These are phyloP conservation scores for Ametastegia equiseti DNA, from an alignment of 2,888 invertebrate species.

Conservation along the genomic window DNA sequence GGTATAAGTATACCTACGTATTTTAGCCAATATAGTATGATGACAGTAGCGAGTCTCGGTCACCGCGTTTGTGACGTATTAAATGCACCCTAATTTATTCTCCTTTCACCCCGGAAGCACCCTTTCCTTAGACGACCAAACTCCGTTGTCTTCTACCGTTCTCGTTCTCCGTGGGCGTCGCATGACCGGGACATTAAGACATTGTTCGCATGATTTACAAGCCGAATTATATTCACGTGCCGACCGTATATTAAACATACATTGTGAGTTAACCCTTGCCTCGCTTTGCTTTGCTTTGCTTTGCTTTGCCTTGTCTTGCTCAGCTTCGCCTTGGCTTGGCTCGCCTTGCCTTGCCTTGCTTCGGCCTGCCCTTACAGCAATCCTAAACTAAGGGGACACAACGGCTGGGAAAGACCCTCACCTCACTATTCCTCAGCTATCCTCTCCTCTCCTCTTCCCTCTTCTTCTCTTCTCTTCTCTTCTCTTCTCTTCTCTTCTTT, in stretches of 20 bases:
- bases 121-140: constrained; percentile 62
- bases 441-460: not conserved
- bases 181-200: constrained; percentile 76
- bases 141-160: constrained; percentile 67
- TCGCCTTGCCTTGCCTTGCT: constrained; percentile 27
- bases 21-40: not conserved
- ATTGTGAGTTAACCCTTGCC: constrained; percentile 69
- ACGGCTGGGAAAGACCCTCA: constrained; percentile 25
- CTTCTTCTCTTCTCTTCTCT: not conserved
- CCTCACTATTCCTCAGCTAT: constrained; percentile 8
- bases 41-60: constrained; percentile 38
- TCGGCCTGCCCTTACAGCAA: constrained; percentile 27
- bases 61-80: constrained; percentile 42
- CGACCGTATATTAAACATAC: constrained; percentile 75
- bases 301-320: constrained; percentile 52
- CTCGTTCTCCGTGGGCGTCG: constrained; percentile 72
- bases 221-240: constrained; percentile 75
- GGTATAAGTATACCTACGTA: not conserved
- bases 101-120: constrained; percentile 72
- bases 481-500: constrained; percentile 19
- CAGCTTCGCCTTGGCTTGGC: constrained; percentile 53
- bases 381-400: constrained; percentile 34
- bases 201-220: constrained; percentile 76
- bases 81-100: constrained; percentile 73
- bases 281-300: constrained; percentile 35